Evolutionary conservation across 2,797 vertebrate species (phyloP), one percentile per base, ranked within the genome.

Genomic region (Myiotriccus ornatus): DNA sequence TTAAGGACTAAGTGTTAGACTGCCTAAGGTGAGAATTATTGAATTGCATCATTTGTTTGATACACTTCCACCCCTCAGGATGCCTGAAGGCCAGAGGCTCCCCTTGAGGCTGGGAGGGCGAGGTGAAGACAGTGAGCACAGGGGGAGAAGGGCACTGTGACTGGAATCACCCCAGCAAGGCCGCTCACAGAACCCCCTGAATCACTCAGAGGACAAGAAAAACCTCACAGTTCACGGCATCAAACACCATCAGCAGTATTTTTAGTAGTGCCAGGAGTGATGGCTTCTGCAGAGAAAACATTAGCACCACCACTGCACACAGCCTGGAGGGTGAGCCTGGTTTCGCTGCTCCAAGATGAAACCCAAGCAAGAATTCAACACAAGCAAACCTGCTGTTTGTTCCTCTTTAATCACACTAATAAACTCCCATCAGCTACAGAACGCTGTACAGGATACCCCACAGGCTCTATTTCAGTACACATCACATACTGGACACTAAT

Each of bases 71-170:
- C 14, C 18, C 17, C 4, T 0, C 70, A 34, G 9, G 10, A 34
- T 37, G 39, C 41, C 41, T 9, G 25, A 65, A 55, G 67, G 59
- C 22, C 62, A 71, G 34, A 68, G 28, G 28, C 9, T 78, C 32
- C 37, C 57, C 43, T 37, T 41, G 2, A 46, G 37, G 16, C 53
- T 41, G 63, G 8, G 23, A 71, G 6, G 30, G 55, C 0, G 0
- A 28, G 44, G 9, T 25, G 13, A 73, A 67, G 23, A 35, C 47
- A 25, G 39, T 7, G 14, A 64, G 14, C 50, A 69, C 7, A 49
- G 30, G 27, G 25, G 0, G 0, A 74, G 30, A 52, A 15, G 9
- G 15, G 21, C 37, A 25, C 2, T 56, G 43, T 24, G 23, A 43
- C 12, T 49, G 25, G 22, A 49, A 49, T n/a, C 59, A 63, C 12